These are phyloP conservation scores for Halyomorpha halys DNA, from an alignment of 1,140 invertebrate genomes.

Conservation along the genomic window DNA sequence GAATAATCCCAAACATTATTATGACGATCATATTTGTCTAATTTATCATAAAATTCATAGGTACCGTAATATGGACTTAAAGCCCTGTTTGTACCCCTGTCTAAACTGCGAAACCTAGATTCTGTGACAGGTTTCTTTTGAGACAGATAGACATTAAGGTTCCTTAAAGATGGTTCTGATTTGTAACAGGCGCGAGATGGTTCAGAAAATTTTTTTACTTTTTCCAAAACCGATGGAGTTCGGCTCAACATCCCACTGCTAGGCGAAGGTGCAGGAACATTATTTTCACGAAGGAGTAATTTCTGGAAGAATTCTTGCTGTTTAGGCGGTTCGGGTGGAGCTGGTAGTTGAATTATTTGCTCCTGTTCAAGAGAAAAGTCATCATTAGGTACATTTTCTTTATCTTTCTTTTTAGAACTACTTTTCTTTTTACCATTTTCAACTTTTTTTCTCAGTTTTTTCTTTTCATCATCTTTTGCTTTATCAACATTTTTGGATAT, in stretches of 20 bases:
- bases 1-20: conserved; percentile 31
- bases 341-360: conserved; percentile 25
- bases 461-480: conserved; percentile 31
- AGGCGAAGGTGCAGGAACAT: conserved; percentile 32
- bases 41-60: conserved; percentile 35
- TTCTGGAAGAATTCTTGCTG: conserved; percentile 52
- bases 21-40: conserved; percentile 38
- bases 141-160: conserved; percentile 49
- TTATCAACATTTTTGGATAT: conserved; percentile 32
- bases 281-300: conserved; percentile 47
- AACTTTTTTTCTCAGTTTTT: conserved; percentile 31
- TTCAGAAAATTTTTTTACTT: conserved; percentile 45
- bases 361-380: neutral
- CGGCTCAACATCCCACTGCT: conserved; percentile 33
- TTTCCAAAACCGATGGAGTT: conserved; percentile 47
- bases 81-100: conserved; percentile 40
- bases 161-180: conserved; percentile 46
- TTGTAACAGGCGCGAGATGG: conserved; percentile 29
- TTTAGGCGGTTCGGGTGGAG: conserved; percentile 40
- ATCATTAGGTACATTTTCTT: conserved; percentile 29
- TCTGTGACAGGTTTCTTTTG: conserved; percentile 57
- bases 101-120: conserved; percentile 57
- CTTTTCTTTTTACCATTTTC: conserved; percentile 27
- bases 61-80: conserved; percentile 37
- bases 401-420: conserved; percentile 30